phyloP scores from a whole-genome alignment of 2,888 invertebrate species.

The Polymixis flavicincta region DNA sequence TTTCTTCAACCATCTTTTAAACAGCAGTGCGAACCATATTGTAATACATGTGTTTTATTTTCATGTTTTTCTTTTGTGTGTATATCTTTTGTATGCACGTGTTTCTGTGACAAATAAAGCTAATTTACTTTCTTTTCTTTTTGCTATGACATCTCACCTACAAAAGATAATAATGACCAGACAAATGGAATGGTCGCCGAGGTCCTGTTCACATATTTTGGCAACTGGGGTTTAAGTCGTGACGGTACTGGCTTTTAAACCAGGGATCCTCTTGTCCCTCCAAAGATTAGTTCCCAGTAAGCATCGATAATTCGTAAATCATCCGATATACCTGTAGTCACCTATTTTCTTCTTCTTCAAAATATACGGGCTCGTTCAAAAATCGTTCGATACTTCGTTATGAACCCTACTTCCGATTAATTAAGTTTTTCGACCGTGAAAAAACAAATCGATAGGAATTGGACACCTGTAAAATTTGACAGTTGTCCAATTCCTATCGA shows the following conservation, averaged over 20 bases:
- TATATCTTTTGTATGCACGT: no score
- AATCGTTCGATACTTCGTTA: neutral
- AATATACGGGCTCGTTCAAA: neutral
- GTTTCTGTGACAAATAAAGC: no score
- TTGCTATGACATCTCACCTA: slow-evolving; percentile 53
- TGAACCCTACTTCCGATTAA: neutral
- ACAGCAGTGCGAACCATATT: slow-evolving; percentile 9
- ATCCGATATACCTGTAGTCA: neutral
- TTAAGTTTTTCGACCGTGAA: neutral
- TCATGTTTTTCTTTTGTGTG: no score
- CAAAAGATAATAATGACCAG: slow-evolving; percentile 54
- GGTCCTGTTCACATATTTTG: slow-evolving; percentile 85
- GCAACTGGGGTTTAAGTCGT: slow-evolving; percentile 84
- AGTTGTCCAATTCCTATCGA: no score
- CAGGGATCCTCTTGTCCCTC: neutral
- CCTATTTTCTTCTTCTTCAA: no score
- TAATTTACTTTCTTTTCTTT: no score
- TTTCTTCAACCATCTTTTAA: slow-evolving; percentile 4
- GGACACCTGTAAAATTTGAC: no score
- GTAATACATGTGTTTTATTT: no score
- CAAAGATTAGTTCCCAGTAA: neutral
- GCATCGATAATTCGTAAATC: neutral
- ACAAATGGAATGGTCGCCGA: slow-evolving; percentile 69
- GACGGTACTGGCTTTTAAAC: slow-evolving; percentile 70
- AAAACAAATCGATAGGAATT: neutral